Conservation (phyloP, 2,113 vertebrate species). For the Anolis sagrei region DNA sequence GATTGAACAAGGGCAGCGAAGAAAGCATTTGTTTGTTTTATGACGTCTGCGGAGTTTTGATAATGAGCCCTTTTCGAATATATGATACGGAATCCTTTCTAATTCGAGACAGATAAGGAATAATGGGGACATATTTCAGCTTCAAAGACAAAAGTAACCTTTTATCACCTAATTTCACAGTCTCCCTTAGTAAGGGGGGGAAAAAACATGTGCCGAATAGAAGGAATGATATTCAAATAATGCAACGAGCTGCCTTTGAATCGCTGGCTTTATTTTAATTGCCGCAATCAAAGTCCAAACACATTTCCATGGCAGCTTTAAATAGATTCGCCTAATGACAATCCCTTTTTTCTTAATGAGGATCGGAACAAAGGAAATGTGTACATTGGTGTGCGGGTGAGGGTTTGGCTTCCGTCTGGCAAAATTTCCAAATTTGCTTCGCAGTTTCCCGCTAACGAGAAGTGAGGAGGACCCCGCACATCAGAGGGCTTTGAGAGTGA, state of each 20-base stretch:
- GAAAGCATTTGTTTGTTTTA: slow-evolving; percentile 68
- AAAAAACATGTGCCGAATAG: slow-evolving; percentile 60
- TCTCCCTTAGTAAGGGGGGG: slow-evolving; percentile 45
- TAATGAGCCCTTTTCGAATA: slow-evolving; percentile 71
- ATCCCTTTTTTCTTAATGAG: slow-evolving; percentile 49
- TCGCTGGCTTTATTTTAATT: slow-evolving; percentile 68
- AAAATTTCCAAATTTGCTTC: slow-evolving; percentile 40
- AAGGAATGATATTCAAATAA: slow-evolving; percentile 70
- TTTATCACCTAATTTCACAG: slow-evolving; percentile 75
- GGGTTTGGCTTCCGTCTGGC: slow-evolving; percentile 28
- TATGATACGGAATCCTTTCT: slow-evolving; percentile 60
- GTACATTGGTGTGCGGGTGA: not conserved
- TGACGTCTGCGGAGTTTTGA: slow-evolving; percentile 72
- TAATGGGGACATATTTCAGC: slow-evolving; percentile 72
- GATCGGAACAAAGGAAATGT: slow-evolving; percentile 26
- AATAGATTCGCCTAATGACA: slow-evolving; percentile 63
- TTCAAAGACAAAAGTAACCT: slow-evolving; percentile 76
- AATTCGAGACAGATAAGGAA: slow-evolving; percentile 72
- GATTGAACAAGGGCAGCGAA: slow-evolving; percentile 59
- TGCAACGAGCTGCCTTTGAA: slow-evolving; percentile 61
- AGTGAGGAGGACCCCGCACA: not conserved
- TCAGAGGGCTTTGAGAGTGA: not conserved
- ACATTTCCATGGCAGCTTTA: slow-evolving; percentile 56
- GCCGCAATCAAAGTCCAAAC: slow-evolving; percentile 72
- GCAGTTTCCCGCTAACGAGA: slow-evolving; percentile 22